Evolutionary conservation across 2,888 invertebrate genomes (phyloP).

Genomic region (Charanyca ferruginea): DNA sequence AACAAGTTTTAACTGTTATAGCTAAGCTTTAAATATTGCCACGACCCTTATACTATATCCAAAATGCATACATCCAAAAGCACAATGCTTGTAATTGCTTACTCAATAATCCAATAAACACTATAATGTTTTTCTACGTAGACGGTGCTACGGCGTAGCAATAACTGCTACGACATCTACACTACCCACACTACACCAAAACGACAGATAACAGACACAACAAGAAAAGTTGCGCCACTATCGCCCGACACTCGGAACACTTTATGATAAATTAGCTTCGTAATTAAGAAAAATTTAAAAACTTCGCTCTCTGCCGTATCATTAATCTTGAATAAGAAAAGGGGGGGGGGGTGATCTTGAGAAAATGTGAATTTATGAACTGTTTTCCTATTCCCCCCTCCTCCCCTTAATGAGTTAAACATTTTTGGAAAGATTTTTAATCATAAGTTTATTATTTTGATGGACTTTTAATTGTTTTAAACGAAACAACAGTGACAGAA

Average conservation of each 20-base stretch:
- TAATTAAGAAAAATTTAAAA: conserved; percentile 55
- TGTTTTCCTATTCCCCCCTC: not conserved
- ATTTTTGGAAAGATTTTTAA: conserved; percentile 45
- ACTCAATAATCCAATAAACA: too few relatives aligned
- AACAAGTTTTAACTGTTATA: too few relatives aligned
- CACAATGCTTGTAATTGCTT: too few relatives aligned
- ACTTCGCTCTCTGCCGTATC: conserved; percentile 28
- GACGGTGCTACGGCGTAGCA: conserved; percentile 38
- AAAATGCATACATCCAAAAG: too few relatives aligned
- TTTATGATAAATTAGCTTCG: conserved; percentile 52
- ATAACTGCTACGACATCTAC: conserved; percentile 15
- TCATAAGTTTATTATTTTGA: conserved; percentile 44
- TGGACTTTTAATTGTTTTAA: conserved; percentile 40
- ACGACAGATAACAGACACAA: conserved; percentile 3
- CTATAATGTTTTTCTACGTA: conserved; percentile 1
- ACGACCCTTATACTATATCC: too few relatives aligned
- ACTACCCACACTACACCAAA: not conserved
- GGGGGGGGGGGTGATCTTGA: conserved; percentile 23
- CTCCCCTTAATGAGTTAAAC: conserved; percentile 40
- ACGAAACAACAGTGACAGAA: conserved; percentile 14
- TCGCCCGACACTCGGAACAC: conserved; percentile 39
- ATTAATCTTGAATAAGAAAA: conserved; percentile 61
- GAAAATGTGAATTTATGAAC: conserved; percentile 49
- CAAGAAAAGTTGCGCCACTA: conserved; percentile 53
- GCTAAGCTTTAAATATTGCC: too few relatives aligned